These are phyloP conservation scores for Eupeodes luniger DNA, from an alignment of 2,888 invertebrate genomes.

Conservation along the genomic window DNA sequence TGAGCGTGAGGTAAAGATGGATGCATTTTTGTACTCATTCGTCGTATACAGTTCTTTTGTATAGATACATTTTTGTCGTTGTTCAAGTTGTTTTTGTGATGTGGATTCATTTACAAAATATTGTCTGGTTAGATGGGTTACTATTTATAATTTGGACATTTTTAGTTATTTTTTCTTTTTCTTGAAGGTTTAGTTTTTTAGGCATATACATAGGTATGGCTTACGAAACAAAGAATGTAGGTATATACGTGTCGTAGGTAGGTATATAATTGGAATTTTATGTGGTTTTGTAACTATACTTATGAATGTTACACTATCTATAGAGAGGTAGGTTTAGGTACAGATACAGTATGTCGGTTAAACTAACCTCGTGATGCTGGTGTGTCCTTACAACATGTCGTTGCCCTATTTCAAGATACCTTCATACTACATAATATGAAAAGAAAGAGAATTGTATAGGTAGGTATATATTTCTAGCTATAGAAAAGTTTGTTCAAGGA, in stretches of 20 bases:
- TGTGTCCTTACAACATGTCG: constrained; percentile 56
- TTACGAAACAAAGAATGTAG: background rate
- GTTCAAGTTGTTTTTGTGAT: background rate
- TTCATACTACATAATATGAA: background rate
- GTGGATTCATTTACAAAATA: constrained; percentile 55
- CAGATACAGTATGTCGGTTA: background rate
- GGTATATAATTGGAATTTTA: constrained; percentile 10
- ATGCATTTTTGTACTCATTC: constrained; percentile 30
- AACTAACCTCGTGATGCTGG: constrained; percentile 3
- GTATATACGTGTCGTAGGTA: background rate
- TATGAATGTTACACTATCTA: too few species aligned
- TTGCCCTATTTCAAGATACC: constrained; percentile 51
- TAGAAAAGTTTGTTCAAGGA: constrained; percentile 16
- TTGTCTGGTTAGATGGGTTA: constrained; percentile 57
- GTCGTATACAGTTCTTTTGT: constrained; percentile 15
- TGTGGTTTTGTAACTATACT: background rate
- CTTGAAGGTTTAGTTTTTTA: constrained; percentile 17
- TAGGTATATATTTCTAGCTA: background rate
- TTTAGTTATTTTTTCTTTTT: constrained; percentile 25
- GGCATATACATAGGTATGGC: background rate
- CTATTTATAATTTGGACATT: constrained; percentile 61
- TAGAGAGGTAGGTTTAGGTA: too few species aligned
- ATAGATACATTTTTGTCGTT: constrained; percentile 6
- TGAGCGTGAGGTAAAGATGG: constrained; percentile 5
- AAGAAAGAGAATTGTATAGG: background rate